Evolutionary conservation across 92 coral and sea anemone genomes (phyloP).

Genomic region (Porites evermanni): DNA sequence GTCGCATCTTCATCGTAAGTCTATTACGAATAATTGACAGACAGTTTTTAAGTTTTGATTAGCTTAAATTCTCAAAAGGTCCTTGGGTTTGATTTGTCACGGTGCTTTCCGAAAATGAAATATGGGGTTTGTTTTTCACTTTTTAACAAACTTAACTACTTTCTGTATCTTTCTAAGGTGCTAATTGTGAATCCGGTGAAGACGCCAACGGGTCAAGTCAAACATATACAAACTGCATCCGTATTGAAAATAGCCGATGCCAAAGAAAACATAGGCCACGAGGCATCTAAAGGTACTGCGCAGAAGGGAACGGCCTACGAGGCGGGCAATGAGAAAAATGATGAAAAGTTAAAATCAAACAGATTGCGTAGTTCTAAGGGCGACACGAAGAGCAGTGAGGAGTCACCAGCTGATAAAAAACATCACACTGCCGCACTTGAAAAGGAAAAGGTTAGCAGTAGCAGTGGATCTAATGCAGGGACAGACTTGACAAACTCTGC

Average conservation of each 20-base stretch:
- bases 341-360: neutral
- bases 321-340: neutral
- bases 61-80: neutral
- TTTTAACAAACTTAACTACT: neutral
- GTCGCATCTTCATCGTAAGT: too few species aligned
- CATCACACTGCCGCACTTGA: slow-evolving; percentile 4
- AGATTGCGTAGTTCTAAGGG: slow-evolving; percentile 28
- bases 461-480: neutral
- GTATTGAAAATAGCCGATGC: neutral
- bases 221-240: neutral
- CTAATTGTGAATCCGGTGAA: slow-evolving; percentile 63
- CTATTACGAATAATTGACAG: too few species aligned
- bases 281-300: slow-evolving; percentile 3
- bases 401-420: neutral
- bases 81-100: neutral
- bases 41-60: too few species aligned
- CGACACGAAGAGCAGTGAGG: neutral
- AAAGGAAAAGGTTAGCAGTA: neutral
- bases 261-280: neutral
- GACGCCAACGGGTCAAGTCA: slow-evolving; percentile 2
- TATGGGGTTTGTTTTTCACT: neutral
- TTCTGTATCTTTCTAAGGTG: slow-evolving; percentile 14
- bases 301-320: neutral
- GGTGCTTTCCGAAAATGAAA: neutral
- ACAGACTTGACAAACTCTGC: slow-evolving; percentile 23